phyloP scores from a whole-genome alignment of 2,113 vertebrate species.

The Montifringilla adamsi region DNA sequence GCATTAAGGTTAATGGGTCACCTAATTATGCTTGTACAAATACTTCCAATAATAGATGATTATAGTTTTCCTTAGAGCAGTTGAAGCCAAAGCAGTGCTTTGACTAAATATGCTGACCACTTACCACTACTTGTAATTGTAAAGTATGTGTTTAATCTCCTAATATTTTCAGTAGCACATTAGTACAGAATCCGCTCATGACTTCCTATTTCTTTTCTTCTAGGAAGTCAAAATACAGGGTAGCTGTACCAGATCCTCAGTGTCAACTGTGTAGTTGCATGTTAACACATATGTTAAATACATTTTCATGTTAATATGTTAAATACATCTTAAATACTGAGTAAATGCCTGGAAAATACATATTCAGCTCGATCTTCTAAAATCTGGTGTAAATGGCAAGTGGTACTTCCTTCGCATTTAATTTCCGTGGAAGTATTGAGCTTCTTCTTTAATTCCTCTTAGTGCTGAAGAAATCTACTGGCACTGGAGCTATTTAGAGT shows the following conservation, averaged over 20 bases:
- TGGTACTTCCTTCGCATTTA: background rate
- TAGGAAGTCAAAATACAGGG: background rate
- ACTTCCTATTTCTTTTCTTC: background rate
- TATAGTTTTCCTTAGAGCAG: background rate
- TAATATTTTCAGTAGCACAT: background rate
- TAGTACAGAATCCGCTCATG: background rate
- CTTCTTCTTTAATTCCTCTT: background rate
- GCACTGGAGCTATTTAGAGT: background rate
- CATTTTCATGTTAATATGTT: background rate
- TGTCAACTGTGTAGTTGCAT: background rate
- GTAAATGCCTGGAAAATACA: background rate
- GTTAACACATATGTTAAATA: background rate
- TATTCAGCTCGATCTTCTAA: background rate
- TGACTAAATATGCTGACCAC: background rate
- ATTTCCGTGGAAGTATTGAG: background rate
- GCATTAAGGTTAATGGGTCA: background rate
- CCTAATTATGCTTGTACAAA: background rate
- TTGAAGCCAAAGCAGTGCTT: background rate
- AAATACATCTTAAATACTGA: background rate
- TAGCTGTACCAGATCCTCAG: background rate
- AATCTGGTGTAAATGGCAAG: background rate
- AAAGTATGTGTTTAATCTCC: background rate
- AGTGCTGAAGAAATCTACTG: background rate
- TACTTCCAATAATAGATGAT: background rate
- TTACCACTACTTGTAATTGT: background rate